phyloP scores from a whole-genome alignment of 2,113 vertebrate genomes.

The Ochotona curzoniae region DNA sequence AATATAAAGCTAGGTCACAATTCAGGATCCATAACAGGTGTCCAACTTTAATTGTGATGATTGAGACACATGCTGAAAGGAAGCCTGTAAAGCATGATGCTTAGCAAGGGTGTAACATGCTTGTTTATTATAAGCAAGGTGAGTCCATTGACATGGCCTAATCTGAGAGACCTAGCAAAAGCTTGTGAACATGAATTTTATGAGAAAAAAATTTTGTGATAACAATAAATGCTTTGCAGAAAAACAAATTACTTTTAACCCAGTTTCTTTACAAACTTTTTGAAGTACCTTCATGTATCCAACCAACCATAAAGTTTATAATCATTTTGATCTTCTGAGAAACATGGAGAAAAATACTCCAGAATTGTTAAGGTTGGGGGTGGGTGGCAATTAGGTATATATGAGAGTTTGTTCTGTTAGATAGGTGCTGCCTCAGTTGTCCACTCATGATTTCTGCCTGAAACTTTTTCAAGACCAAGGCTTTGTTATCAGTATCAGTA shows the following conservation, averaged over 20 bases:
- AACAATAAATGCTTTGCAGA: no score
- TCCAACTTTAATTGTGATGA: conserved; percentile 67
- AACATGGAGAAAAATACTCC: conserved; percentile 12
- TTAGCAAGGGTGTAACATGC: conserved; percentile 48
- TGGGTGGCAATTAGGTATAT: not conserved
- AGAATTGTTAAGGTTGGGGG: not conserved
- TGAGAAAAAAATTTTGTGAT: no score
- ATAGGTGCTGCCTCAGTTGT: not conserved
- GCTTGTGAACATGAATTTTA: no score
- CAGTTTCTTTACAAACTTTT: no score
- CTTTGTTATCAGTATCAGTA: not conserved
- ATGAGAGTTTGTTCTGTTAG: not conserved
- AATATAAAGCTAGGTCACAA: not conserved
- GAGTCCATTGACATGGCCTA: conserved; percentile 49
- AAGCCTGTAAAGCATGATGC: conserved; percentile 66
- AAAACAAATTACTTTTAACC: no score
- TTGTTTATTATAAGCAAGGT: conserved; percentile 55
- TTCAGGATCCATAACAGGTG: conserved; percentile 36
- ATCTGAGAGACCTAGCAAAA: not conserved
- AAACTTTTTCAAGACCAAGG: not conserved
- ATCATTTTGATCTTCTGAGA: not conserved
- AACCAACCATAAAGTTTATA: not conserved
- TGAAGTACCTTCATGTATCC: not conserved
- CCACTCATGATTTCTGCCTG: conserved; percentile 8
- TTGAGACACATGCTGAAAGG: conserved; percentile 60